phyloP scores from a whole-genome alignment of 2,113 vertebrate genomes.

The Morone chrysops region DNA sequence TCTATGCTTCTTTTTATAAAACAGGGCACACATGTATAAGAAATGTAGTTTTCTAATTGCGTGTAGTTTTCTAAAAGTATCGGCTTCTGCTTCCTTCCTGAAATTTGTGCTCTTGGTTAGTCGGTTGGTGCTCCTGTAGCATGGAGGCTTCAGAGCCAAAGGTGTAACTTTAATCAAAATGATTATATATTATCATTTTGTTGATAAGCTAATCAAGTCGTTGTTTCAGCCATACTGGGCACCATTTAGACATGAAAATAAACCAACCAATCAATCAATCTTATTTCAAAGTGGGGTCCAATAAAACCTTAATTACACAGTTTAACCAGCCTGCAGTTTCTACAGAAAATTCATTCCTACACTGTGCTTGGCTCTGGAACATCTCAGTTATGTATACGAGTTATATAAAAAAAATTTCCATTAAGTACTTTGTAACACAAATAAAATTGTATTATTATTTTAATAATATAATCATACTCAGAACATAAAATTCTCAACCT shows the following conservation, averaged over 20 bases:
- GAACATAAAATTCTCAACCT: no score
- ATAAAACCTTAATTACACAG: not conserved
- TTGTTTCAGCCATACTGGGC: not conserved
- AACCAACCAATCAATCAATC: not conserved
- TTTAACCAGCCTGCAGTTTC: slow-evolving; percentile 12
- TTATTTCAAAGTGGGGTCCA: not conserved
- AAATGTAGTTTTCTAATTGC: no score
- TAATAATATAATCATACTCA: no score
- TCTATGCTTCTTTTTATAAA: no score
- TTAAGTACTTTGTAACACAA: not conserved
- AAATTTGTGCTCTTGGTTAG: no score
- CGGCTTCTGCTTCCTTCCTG: no score
- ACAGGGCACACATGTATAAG: no score
- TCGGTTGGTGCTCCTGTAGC: no score
- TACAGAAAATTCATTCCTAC: slow-evolving; percentile 9
- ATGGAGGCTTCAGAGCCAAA: no score
- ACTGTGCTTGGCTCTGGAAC: slow-evolving; percentile 14
- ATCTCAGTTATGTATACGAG: not conserved
- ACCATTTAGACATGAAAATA: not conserved
- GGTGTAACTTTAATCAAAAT: no score
- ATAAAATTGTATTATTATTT: not conserved
- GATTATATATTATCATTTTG: no score
- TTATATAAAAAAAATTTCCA: not conserved
- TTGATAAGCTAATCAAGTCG: not conserved
- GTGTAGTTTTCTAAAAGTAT: no score